These are phyloP conservation scores for Rhopalosiphum nymphaeae DNA, from an alignment of 2,888 invertebrate species.

Conservation along the genomic window DNA sequence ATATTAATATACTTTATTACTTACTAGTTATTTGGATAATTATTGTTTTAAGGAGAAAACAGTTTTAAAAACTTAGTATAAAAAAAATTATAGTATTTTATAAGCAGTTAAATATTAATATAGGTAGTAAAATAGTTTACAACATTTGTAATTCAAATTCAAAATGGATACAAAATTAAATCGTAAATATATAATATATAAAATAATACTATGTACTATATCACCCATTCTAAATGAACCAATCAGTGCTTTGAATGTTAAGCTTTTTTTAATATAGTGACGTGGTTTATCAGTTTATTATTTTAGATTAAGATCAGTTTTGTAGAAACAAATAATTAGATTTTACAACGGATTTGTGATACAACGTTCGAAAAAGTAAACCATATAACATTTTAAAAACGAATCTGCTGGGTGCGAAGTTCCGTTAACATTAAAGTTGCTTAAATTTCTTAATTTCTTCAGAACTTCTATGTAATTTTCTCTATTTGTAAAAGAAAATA, in stretches of 20 bases:
- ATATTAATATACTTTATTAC: background rate
- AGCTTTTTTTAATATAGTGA: background rate
- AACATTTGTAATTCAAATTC: background rate
- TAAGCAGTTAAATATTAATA: background rate
- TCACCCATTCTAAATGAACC: too few relatives aligned
- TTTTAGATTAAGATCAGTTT: background rate
- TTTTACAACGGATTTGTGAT: background rate
- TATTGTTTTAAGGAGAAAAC: background rate
- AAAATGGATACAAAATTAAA: background rate
- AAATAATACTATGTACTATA: background rate
- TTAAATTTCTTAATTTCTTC: background rate
- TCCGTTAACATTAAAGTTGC: background rate
- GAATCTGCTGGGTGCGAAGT: background rate
- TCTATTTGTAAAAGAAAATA: background rate
- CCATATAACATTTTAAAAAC: background rate
- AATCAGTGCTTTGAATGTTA: background rate
- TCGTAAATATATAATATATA: background rate
- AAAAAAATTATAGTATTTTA: background rate
- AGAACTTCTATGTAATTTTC: background rate
- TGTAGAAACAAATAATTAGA: background rate
- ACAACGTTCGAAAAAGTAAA: background rate
- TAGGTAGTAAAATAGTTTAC: background rate
- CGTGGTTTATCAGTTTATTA: background rate
- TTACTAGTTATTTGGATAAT: background rate
- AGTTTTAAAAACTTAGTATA: background rate